Evolutionary conservation across 2,888 invertebrate genomes (phyloP).

Genomic region (Apoda limacodes): DNA sequence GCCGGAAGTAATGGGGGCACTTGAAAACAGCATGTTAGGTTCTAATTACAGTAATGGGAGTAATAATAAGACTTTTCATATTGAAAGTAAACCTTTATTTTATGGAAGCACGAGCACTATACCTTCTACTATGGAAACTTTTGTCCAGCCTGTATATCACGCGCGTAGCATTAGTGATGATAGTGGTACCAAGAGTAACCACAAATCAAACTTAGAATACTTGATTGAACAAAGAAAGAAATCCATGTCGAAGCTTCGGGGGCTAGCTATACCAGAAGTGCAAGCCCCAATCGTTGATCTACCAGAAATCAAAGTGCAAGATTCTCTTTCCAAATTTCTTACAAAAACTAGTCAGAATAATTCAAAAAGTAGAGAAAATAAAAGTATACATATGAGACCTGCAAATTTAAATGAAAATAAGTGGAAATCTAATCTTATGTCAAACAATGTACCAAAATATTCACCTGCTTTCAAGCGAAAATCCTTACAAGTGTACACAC

Average conservation of each 20-base stretch:
- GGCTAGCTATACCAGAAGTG: constrained; percentile 88
- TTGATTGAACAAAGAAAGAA: constrained; percentile 85
- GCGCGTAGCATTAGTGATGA: constrained; percentile 57
- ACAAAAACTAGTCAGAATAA: constrained; percentile 44
- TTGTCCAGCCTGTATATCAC: constrained; percentile 45
- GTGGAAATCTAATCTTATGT: constrained; percentile 52
- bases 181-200: constrained; percentile 48
- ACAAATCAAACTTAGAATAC: constrained; percentile 77
- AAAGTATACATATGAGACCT: constrained; percentile 36
- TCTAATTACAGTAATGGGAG: background rate
- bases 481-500: constrained; percentile 74
- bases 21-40: too few relatives aligned
- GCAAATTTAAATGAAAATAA: constrained; percentile 43
- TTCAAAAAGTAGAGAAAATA: constrained; percentile 34
- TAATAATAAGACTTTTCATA: constrained; percentile 17
- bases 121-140: constrained; percentile 35
- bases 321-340: constrained; percentile 62
- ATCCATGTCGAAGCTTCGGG: constrained; percentile 86
- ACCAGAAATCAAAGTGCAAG: constrained; percentile 85
- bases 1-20: constrained; percentile 64
- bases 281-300: constrained; percentile 77
- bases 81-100: constrained; percentile 48
- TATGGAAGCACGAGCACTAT: constrained; percentile 58
- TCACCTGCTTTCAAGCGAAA: constrained; percentile 86
- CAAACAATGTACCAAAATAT: constrained; percentile 78